Percentiles rank a stretch among this genome's conserved stretches.
Evolutionary conservation across 2,888 invertebrate species (phyloP).

Genomic region (Zeuzera pyrina): DNA sequence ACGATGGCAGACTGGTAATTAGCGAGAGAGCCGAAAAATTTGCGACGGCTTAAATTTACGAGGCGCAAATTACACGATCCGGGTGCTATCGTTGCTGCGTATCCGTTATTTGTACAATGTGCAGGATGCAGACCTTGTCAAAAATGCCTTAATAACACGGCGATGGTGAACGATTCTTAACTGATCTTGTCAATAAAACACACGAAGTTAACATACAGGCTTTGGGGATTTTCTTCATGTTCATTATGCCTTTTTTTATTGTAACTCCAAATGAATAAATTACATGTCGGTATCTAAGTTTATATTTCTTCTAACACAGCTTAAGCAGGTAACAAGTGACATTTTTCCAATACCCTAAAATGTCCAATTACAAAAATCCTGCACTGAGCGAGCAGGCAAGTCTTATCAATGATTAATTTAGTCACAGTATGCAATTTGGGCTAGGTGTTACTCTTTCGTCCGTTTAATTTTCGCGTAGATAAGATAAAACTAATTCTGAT

Average conservation of each 20-base stretch:
- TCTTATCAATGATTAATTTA: slow-evolving; percentile 54
- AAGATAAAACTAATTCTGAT: slow-evolving; percentile 47
- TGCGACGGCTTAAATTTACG: slow-evolving; percentile 71
- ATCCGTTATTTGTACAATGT: slow-evolving; percentile 66
- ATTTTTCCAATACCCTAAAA: too few relatives aligned
- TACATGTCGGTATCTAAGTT: too few relatives aligned
- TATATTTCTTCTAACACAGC: too few relatives aligned
- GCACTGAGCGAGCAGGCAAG: too few relatives aligned
- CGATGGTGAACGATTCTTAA: background rate
- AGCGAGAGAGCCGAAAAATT: slow-evolving; percentile 70
- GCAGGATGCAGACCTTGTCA: slow-evolving; percentile 67
- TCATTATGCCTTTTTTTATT: too few relatives aligned
- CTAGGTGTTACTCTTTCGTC: slow-evolving; percentile 33
- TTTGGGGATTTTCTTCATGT: too few relatives aligned
- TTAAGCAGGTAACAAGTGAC: too few relatives aligned
- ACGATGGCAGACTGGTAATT: slow-evolving; percentile 67
- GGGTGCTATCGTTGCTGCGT: slow-evolving; percentile 62
- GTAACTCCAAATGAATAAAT: too few relatives aligned
- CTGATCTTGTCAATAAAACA: too few relatives aligned
- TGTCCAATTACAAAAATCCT: too few relatives aligned
- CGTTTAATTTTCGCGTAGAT: slow-evolving; percentile 52
- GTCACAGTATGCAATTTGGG: slow-evolving; percentile 39
- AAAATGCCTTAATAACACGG: slow-evolving; percentile 19
- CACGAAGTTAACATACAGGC: too few relatives aligned
- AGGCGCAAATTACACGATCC: slow-evolving; percentile 71